phyloP scores from a whole-genome alignment of 2,113 vertebrate genomes.

The Hippocampus abdominalis region DNA sequence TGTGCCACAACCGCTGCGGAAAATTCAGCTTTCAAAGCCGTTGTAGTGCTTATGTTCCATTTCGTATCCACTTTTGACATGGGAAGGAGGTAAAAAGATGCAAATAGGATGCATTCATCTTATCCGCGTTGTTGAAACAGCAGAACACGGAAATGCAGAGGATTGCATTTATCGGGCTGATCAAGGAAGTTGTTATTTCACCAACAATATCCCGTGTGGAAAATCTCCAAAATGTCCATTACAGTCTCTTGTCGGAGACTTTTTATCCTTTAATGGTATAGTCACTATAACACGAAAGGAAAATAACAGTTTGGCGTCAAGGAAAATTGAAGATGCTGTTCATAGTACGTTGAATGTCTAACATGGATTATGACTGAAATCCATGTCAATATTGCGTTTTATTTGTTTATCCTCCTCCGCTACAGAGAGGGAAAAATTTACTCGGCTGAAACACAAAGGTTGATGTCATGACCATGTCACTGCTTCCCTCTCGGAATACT shows the following conservation, averaged over 20 bases:
- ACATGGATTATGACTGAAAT: background rate
- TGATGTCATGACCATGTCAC: background rate
- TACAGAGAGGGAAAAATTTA: constrained; percentile 25
- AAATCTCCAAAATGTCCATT: background rate
- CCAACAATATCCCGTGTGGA: background rate
- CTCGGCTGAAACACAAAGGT: background rate
- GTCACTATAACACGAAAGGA: background rate
- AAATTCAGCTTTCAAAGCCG: constrained; percentile 24
- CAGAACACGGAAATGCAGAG: background rate
- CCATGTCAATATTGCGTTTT: background rate
- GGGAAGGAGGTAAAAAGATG: background rate
- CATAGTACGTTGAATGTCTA: background rate
- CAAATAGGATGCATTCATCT: background rate
- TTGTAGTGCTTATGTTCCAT: background rate
- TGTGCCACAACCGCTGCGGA: constrained; percentile 43
- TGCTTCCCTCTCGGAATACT: constrained; percentile 13
- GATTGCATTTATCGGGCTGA: background rate
- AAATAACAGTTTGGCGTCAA: background rate
- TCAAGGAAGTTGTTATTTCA: constrained; percentile 1
- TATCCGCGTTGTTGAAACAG: background rate
- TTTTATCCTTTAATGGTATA: background rate
- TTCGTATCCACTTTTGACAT: no score
- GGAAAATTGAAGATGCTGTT: background rate
- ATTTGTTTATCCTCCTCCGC: constrained; percentile 14
- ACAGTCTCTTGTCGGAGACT: background rate